Percentiles rank a stretch among this genome's conserved stretches.
These are phyloP conservation scores for Alectoris magna DNA, from an alignment of 2,797 vertebrate species.

Conservation along the genomic window DNA sequence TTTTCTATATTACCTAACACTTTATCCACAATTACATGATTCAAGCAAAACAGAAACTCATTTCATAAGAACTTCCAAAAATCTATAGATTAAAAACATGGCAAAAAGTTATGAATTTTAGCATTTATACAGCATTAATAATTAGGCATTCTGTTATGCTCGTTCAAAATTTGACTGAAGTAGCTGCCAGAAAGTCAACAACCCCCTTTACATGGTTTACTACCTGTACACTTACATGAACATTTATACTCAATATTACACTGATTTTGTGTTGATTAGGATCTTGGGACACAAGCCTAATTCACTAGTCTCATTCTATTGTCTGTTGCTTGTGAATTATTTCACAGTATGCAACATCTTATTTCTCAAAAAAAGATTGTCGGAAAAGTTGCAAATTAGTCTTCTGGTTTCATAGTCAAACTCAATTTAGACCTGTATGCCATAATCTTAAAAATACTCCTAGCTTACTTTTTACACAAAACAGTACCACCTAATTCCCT, in stretches of 20 bases:
- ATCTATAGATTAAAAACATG: background rate
- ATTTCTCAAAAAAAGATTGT: background rate
- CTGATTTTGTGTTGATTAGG: background rate
- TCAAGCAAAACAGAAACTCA: slow-evolving; percentile 32
- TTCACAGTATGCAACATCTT: background rate
- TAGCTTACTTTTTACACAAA: background rate
- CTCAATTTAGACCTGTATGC: background rate
- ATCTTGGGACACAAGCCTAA: background rate
- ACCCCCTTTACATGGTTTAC: background rate
- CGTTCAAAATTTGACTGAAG: background rate
- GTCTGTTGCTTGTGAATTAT: background rate
- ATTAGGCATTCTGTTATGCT: background rate
- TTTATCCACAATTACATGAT: background rate
- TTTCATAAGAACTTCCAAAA: background rate
- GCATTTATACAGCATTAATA: background rate
- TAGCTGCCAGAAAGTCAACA: background rate
- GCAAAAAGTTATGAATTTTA: background rate
- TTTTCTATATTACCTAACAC: background rate
- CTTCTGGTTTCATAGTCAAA: background rate
- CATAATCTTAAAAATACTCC: background rate
- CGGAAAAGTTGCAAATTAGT: background rate
- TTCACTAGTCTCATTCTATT: background rate
- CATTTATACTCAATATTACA: background rate
- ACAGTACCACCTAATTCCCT: background rate
- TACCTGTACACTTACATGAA: background rate